phyloP scores from a whole-genome alignment of 2,888 invertebrate species.

The Harpagoxenus sublaevis region DNA sequence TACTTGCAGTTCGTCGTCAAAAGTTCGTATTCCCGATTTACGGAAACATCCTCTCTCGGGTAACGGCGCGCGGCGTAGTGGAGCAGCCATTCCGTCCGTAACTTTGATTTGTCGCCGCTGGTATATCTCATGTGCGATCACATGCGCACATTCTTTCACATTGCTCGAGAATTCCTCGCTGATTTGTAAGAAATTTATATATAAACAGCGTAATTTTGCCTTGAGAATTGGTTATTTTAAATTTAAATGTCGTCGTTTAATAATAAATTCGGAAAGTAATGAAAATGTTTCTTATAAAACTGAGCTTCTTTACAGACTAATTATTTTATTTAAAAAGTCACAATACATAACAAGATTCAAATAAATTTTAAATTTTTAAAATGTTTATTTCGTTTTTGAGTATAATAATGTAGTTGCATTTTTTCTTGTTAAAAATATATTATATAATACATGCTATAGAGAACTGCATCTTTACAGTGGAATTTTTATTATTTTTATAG shows the following conservation, averaged over 20 bases:
- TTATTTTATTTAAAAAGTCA: slow-evolving; percentile 6
- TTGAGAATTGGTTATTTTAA: neutral
- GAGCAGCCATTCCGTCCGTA: slow-evolving; percentile 27
- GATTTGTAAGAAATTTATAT: slow-evolving; percentile 4
- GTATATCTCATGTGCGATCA: slow-evolving; percentile 26
- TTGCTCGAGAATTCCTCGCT: neutral
- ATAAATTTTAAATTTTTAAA: neutral
- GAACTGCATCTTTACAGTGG: neutral
- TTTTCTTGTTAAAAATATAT: neutral
- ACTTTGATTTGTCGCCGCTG: slow-evolving; percentile 47
- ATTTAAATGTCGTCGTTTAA: neutral
- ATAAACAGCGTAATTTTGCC: neutral
- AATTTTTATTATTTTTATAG: neutral
- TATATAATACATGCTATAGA: neutral
- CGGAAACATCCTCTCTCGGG: slow-evolving; percentile 37
- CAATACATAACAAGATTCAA: neutral
- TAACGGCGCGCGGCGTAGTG: neutral
- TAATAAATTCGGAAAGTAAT: neutral
- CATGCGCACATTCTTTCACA: neutral
- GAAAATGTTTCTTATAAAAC: neutral
- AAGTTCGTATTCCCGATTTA: slow-evolving; percentile 50
- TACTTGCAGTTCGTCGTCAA: slow-evolving; percentile 33
- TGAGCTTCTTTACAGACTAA: neutral
- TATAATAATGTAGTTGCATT: neutral
- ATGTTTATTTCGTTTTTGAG: neutral